Evolutionary conservation across 2,797 vertebrate genomes (phyloP).

Genomic region (Zalophus californianus): DNA sequence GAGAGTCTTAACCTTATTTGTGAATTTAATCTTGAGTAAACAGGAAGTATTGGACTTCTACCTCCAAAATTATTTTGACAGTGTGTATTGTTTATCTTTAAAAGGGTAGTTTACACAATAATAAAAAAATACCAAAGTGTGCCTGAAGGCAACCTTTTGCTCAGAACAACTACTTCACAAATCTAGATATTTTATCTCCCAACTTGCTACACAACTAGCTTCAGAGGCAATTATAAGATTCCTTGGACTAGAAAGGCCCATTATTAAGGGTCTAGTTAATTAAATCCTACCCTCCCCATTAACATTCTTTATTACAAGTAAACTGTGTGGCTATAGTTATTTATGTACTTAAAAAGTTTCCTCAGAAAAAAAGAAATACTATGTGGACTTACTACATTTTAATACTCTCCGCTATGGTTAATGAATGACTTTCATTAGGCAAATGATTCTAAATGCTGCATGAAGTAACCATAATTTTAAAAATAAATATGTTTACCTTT

Average conservation of each 20-base stretch:
- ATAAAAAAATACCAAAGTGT: slow-evolving; percentile 57
- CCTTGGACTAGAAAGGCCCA: slow-evolving; percentile 67
- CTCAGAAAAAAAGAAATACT: slow-evolving; percentile 70
- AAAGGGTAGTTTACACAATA: slow-evolving; percentile 63
- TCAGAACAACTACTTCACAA: slow-evolving; percentile 50
- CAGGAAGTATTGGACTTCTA: slow-evolving; percentile 3
- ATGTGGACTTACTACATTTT: slow-evolving; percentile 71
- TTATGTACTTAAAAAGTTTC: slow-evolving; percentile 59
- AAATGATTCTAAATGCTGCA: slow-evolving; percentile 27
- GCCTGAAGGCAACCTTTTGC: slow-evolving; percentile 70
- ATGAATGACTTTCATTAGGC: slow-evolving; percentile 43
- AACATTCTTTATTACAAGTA: slow-evolving; percentile 65
- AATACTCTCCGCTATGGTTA: slow-evolving; percentile 43
- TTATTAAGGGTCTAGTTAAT: slow-evolving; percentile 77
- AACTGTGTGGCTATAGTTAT: slow-evolving; percentile 49
- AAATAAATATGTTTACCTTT: slow-evolving; percentile 56
- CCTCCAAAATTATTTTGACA: slow-evolving; percentile 34
- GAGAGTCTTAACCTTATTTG: background rate
- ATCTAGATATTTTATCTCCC: slow-evolving; percentile 68
- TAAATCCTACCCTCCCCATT: slow-evolving; percentile 74
- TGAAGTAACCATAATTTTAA: background rate
- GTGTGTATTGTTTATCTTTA: slow-evolving; percentile 44
- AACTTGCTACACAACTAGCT: slow-evolving; percentile 67
- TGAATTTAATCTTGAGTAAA: slow-evolving; percentile 42
- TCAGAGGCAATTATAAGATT: slow-evolving; percentile 72